Percentiles rank a stretch among this genome's conserved stretches.
phyloP scores from a whole-genome alignment of 2,797 vertebrate species.

The Bradypodion pumilum region DNA sequence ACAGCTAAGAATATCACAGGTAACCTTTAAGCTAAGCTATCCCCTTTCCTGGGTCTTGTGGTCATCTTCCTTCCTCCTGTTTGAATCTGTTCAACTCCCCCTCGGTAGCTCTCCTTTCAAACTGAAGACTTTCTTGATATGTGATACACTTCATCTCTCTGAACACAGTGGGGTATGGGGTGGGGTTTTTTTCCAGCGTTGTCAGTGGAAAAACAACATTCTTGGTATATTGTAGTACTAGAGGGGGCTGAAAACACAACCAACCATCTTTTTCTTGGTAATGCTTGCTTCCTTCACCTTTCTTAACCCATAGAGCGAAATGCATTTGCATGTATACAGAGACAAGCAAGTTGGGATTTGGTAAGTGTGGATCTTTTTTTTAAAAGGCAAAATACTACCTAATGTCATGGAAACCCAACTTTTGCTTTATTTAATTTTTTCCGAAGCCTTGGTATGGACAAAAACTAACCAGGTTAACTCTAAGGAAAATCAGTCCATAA shows the following conservation, averaged over 20 bases:
- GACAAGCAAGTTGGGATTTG: not conserved
- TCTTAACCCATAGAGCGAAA: not conserved
- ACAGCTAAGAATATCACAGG: not conserved
- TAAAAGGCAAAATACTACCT: not conserved
- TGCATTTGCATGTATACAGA: not conserved
- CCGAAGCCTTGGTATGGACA: too few species aligned
- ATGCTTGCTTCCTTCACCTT: not conserved
- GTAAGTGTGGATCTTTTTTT: not conserved
- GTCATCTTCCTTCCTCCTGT: not conserved
- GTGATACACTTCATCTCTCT: not conserved
- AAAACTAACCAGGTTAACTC: too few species aligned
- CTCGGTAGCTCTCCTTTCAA: not conserved
- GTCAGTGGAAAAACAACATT: not conserved
- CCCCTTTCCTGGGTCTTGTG: accelerated
- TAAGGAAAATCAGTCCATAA: too few species aligned
- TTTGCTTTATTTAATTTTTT: too few species aligned
- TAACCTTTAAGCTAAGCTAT: not conserved
- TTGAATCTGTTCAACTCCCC: not conserved
- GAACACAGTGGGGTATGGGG: too few species aligned
- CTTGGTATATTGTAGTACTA: not conserved
- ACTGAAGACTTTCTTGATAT: not conserved
- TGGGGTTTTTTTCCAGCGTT: not conserved
- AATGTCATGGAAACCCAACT: too few species aligned
- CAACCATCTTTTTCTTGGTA: not conserved
- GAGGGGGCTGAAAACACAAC: not conserved